Evolutionary conservation across 2,888 invertebrate species (phyloP).

Genomic region (Chaitophorus viminalis): DNA sequence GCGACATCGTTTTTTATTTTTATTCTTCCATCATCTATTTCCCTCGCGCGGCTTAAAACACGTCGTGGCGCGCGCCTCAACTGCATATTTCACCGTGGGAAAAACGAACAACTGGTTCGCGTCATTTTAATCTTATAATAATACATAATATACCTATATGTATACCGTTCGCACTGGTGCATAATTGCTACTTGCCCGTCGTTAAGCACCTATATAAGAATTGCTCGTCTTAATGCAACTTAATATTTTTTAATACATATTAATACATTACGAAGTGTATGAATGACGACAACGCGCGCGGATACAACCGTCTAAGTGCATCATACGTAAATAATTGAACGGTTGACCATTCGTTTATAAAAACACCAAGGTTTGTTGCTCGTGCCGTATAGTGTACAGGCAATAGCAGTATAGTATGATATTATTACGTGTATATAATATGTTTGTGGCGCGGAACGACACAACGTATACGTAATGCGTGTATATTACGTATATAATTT

Average conservation of each 20-base stretch:
- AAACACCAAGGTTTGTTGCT: not conserved
- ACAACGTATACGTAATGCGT: not conserved
- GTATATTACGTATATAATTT: not conserved
- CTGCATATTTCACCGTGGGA: slow-evolving; percentile 30
- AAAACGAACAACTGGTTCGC: slow-evolving; percentile 29
- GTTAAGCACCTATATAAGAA: not conserved
- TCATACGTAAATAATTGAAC: not conserved
- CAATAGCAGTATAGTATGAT: no score
- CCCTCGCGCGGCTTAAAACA: not conserved
- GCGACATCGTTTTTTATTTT: not conserved
- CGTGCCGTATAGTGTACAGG: not conserved
- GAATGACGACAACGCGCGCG: not conserved
- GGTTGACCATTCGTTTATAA: not conserved
- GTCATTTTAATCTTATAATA: not conserved
- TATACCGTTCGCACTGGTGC: not conserved
- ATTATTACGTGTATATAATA: not conserved
- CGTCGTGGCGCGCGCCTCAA: not conserved
- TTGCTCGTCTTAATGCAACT: not conserved
- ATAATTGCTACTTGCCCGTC: not conserved
- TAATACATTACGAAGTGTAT: not conserved
- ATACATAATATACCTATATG: not conserved
- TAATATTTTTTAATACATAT: not conserved
- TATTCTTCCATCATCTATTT: not conserved
- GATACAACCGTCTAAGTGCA: not conserved
- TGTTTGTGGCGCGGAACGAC: not conserved